Evolutionary conservation across 2,797 vertebrate species (phyloP), one percentile per base, ranked within the genome.

Genomic region (Takifugu ocellatus): DNA sequence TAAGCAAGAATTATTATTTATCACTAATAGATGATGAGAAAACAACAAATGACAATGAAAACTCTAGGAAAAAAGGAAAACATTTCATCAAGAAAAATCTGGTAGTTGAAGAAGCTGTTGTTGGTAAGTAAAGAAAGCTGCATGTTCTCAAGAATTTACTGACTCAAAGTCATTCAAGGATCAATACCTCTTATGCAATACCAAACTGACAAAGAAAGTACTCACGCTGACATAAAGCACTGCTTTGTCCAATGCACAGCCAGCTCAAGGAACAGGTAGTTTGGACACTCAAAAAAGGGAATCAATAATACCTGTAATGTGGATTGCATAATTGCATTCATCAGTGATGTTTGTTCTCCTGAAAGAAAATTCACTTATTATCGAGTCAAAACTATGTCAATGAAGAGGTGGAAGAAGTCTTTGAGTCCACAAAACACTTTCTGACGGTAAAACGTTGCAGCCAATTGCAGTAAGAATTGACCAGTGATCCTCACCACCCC

Each of bases 61-160:
- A 73, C 55, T 59, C 70, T 64, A 52, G 49, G 57, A 68, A 78
- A 68, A 81, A 66, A 70, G 64, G 51, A 72, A 79, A 75, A 61
- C 60, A 25, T 53, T 27, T 26, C 36, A 81, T 58, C 80, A 88
- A 69, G 67, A 67, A 59, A 75, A 75, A 56, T 55, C 68, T 60
- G 53, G 68, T 66, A 47, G 25, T 72, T 58, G 77, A 81, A 70
- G 82, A 87, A 66, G 58, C 77, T 11, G 70, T 74, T 44, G 76
- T 72, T 81, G 83, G 87, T 90, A 90, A 90, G 88, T 77, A 49
- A 67, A 27, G 68, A 59, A 64, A 54, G 66, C 7, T 73, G 72
- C 84, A 87, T 71, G 71, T 12, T 55, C 31, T 33, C 49, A 49
- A 56, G 5, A 16, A 25, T 33, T 21, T 48, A 60, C 43, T 63